A percentile compares a stretch with the other conserved stretches of the same genome.
phyloP scores from a whole-genome alignment of 2,888 invertebrate genomes.

The Theretra japonica region DNA sequence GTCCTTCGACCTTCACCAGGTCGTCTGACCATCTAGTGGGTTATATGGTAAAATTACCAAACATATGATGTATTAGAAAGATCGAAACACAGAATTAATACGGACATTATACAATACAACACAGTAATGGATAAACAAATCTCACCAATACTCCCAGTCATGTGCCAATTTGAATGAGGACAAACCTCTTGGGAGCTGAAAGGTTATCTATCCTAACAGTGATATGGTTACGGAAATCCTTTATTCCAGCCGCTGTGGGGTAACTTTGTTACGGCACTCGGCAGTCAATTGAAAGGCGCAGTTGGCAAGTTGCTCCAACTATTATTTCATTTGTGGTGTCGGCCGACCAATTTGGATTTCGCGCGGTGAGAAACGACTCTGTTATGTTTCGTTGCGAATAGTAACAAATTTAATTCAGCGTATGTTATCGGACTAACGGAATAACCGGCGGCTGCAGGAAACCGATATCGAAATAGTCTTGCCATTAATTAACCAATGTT shows the following conservation, averaged over 20 bases:
- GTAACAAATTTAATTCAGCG: background rate
- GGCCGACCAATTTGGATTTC: background rate
- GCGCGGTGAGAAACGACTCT: background rate
- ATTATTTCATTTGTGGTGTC: background rate
- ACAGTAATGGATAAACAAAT: too few species aligned
- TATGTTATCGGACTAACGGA: conserved; percentile 13
- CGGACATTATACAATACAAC: too few species aligned
- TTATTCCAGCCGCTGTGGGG: background rate
- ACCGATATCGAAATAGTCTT: conserved; percentile 17
- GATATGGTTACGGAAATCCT: background rate
- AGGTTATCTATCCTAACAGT: background rate
- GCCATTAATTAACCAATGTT: background rate
- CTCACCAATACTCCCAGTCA: too few species aligned
- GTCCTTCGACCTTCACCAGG: too few species aligned
- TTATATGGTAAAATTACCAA: too few species aligned
- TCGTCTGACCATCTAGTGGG: too few species aligned
- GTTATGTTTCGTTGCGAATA: background rate
- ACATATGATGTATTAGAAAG: too few species aligned
- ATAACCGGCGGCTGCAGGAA: conserved; percentile 19
- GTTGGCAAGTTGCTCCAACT: background rate
- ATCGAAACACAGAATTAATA: too few species aligned
- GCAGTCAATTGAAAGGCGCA: conserved; percentile 5
- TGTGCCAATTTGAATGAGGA: too few species aligned
- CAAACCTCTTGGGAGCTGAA: too few species aligned
- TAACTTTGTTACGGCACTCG: conserved; percentile 1